These are phyloP conservation scores for Crypturellus undulatus DNA, from an alignment of 2,113 vertebrate species.

Conservation along the genomic window DNA sequence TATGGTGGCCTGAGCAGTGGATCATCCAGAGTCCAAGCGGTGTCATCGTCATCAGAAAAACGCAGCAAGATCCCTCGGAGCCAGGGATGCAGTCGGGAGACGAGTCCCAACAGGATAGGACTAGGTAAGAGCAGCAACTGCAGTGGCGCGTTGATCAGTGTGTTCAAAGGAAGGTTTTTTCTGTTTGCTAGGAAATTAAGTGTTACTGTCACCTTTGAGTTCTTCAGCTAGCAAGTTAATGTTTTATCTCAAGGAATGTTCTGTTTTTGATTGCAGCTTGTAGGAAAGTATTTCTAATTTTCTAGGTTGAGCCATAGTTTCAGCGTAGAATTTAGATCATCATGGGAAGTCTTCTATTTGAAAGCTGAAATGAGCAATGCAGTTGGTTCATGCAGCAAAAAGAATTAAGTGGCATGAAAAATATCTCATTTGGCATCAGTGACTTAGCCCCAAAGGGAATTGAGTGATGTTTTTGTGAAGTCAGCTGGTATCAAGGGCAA, in stretches of 20 bases:
- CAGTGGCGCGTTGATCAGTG: fast-evolving
- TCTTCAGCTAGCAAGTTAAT: background rate
- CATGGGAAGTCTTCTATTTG: background rate
- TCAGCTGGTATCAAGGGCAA: background rate
- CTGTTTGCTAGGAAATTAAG: background rate
- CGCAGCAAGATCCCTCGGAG: conserved; percentile 94
- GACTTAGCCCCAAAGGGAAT: background rate
- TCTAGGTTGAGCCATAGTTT: background rate
- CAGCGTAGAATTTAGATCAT: background rate
- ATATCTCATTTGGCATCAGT: background rate
- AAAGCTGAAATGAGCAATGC: background rate
- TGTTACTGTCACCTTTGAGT: background rate
- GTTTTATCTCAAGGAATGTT: background rate
- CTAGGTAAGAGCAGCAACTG: conserved; percentile 84
- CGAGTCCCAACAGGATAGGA: conserved; percentile 93
- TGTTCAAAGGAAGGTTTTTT: background rate
- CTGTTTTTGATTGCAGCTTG: background rate
- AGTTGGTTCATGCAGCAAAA: background rate
- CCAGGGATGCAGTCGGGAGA: conserved; percentile 97
- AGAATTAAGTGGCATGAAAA: background rate
- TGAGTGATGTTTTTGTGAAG: background rate
- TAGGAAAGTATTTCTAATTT: background rate
- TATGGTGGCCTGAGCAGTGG: conserved; percentile 84
- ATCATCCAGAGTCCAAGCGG: conserved; percentile 81
- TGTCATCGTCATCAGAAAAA: conserved; percentile 86